Evolutionary conservation across 2,113 vertebrate species (phyloP), one percentile per base, ranked within the genome.

Genomic region (Lanius collurio): DNA sequence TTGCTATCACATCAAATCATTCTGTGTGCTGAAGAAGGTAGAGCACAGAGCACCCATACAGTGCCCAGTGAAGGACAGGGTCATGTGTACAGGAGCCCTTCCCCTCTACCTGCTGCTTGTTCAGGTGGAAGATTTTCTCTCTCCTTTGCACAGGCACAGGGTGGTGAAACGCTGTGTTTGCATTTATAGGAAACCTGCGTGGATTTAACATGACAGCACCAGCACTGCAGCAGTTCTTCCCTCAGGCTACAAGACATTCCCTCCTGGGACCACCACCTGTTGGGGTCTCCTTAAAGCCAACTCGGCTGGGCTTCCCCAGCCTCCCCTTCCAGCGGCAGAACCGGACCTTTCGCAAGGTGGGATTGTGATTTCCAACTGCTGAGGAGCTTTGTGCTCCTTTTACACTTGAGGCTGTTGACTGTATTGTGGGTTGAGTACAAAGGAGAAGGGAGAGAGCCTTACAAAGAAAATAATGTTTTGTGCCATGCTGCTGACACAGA

Each of bases 241-340:
- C 99, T 14, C 97, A 99, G n/a, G 98, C 99, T 39, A 97, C 98
- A 14, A 97, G 99, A 88, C 98, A 99, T 35, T 99, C 99, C 69
- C 98, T 99, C 68, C 98, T 99, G 33, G 99, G 99, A 8, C 99
- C 99, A 1, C 98, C 99, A 81, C 99, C 99, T 24, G 98, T 99
- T 71, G 98, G 99, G 30, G 98, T 99, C 91, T 98, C 99, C 86
- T 98, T 99, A n/a, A 99, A 99, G 89, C 98, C 98, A 3, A 91
- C 98, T 31, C 98, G 98, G 20, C 96, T 98, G 98, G 98, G 97
- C 62, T 99, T 98, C 91, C 98, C 99, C 67, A 97, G 94, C n/a
- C 98, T 99, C 26, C 97, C 97, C 15, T 98, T 97, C 95, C 98
- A 98, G 93, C 98, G 98, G 46, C 99, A 99, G 84, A 95, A 97